Evolutionary conservation across 2,888 invertebrate species (phyloP).

Genomic region (Cepaea hortensis): DNA sequence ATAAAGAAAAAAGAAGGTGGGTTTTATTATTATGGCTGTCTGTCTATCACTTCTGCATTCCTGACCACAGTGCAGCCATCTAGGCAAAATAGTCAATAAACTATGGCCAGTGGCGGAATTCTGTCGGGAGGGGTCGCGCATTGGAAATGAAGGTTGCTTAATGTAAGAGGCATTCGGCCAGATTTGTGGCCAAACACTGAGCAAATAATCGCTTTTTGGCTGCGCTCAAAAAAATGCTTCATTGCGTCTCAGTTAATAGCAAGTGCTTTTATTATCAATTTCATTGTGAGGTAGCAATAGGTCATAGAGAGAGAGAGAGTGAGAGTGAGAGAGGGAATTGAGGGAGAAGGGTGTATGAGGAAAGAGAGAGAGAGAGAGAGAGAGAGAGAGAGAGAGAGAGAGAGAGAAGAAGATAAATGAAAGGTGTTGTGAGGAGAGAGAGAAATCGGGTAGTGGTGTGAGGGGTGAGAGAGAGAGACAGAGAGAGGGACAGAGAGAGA

Average conservation of each 20-base stretch:
- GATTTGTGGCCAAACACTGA: conserved; percentile 9
- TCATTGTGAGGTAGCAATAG: not conserved
- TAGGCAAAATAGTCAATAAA: not conserved
- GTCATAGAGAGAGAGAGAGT: not conserved
- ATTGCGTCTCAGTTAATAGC: not conserved
- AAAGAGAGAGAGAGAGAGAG: conserved; percentile 9
- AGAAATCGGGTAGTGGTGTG: too few species aligned
- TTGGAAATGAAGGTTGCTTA: not conserved
- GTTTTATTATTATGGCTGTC: too few species aligned
- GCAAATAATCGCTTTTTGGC: not conserved
- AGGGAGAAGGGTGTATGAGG: not conserved
- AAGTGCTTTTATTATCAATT: not conserved
- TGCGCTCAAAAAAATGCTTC: not conserved
- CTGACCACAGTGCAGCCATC: not conserved
- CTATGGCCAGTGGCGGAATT: not conserved
- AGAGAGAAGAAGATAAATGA: not conserved
- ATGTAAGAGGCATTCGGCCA: not conserved
- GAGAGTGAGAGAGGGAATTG: not conserved
- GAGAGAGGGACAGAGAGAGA: too few species aligned
- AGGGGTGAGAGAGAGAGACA: too few species aligned
- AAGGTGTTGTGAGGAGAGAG: too few species aligned
- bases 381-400: not conserved
- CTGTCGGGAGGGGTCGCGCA: not conserved
- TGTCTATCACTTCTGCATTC: not conserved
- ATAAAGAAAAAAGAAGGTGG: too few species aligned